phyloP scores from a whole-genome alignment of 2,113 vertebrate species.

The Macroglossus sobrinus region DNA sequence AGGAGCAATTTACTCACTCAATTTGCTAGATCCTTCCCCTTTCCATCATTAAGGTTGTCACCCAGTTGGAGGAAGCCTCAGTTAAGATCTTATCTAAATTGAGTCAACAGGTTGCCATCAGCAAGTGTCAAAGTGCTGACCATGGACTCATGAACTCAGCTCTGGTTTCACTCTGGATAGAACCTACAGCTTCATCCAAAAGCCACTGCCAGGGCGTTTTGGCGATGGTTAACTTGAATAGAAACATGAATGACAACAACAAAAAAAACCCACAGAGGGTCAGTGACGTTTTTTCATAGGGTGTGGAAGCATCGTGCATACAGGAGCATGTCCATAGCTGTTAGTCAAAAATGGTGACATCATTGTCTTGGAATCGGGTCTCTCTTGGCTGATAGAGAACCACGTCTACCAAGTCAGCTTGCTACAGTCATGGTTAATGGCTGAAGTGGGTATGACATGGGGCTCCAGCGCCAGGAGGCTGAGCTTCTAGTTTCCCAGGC shows the following conservation, averaged over 20 bases:
- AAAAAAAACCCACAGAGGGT: background rate
- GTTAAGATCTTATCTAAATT: background rate
- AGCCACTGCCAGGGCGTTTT: background rate
- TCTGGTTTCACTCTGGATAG: background rate
- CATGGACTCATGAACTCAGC: background rate
- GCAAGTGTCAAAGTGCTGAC: background rate
- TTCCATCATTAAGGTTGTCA: background rate
- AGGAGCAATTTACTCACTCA: background rate
- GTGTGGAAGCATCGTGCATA: too few relatives aligned
- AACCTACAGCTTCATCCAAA: background rate
- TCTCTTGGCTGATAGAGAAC: background rate
- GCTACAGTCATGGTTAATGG: background rate
- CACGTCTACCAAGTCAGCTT: background rate
- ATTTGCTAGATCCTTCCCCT: background rate
- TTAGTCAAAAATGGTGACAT: background rate
- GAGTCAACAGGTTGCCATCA: background rate
- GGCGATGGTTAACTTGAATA: background rate
- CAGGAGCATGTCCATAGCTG: too few relatives aligned
- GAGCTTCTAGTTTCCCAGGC: background rate
- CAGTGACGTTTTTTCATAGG: background rate
- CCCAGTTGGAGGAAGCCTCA: background rate
- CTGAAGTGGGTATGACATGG: rapidly evolving
- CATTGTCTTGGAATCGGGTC: background rate
- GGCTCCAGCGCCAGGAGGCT: background rate
- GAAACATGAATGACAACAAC: background rate